Percentiles rank a stretch among this genome's conserved stretches.
phyloP scores from a whole-genome alignment of 2,797 vertebrate genomes.

The Muraenolepis orangiensis region DNA sequence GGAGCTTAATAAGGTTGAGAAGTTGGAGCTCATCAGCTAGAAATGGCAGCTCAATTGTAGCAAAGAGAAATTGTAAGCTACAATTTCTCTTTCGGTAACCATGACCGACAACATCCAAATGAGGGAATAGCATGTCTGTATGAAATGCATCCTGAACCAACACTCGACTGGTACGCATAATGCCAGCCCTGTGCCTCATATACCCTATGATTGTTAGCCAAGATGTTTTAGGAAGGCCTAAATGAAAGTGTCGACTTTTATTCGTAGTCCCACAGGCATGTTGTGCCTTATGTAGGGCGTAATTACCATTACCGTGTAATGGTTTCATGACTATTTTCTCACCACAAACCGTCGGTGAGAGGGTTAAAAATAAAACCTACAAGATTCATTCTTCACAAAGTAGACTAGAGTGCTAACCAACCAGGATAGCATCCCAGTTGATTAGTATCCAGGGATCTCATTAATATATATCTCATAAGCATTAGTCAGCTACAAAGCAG shows the following conservation, averaged over 20 bases:
- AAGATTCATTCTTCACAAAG: background rate
- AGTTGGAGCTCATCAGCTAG: background rate
- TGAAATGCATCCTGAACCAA: conserved; percentile 6
- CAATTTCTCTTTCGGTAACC: background rate
- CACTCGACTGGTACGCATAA: background rate
- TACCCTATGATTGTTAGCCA: background rate
- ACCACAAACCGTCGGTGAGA: conserved; percentile 23
- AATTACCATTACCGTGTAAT: conserved; percentile 30
- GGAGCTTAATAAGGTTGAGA: background rate
- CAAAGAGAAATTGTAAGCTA: too few species aligned
- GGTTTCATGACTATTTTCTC: conserved; percentile 35
- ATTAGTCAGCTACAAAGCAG: background rate
- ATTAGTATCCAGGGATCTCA: background rate
- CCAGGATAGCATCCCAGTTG: background rate
- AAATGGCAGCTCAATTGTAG: background rate
- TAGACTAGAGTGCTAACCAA: background rate
- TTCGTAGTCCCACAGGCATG: conserved; percentile 23
- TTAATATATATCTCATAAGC: background rate
- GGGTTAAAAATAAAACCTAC: conserved; percentile 23
- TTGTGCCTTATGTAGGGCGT: conserved; percentile 31
- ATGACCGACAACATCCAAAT: background rate
- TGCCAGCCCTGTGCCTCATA: background rate
- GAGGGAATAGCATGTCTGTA: conserved; percentile 7
- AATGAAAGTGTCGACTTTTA: conserved; percentile 7
- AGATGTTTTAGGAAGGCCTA: conserved; percentile 1